Evolutionary conservation across 2,113 vertebrate genomes (phyloP).

Genomic region (Hoplias malabaricus): DNA sequence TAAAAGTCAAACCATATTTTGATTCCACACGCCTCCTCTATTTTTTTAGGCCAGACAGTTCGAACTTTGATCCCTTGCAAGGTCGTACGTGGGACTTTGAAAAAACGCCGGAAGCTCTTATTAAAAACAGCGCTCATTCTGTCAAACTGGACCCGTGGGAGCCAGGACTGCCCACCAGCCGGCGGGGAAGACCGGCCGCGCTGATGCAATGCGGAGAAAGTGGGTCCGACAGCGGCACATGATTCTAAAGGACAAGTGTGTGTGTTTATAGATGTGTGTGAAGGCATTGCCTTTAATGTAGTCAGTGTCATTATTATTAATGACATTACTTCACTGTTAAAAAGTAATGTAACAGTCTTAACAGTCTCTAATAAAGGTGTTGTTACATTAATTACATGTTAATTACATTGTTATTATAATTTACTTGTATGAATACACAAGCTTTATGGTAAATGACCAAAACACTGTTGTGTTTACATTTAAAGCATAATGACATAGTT

Average conservation of each 20-base stretch:
- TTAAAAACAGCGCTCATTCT: not conserved
- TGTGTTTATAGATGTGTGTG: not conserved
- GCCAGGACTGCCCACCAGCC: not conserved
- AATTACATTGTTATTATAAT: too few relatives aligned
- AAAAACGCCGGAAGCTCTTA: not conserved
- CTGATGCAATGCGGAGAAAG: slow-evolving; percentile 42
- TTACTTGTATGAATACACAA: too few relatives aligned
- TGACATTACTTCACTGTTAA: too few relatives aligned
- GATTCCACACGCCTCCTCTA: not conserved
- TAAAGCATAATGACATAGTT: too few relatives aligned
- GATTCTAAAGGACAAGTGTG: slow-evolving; percentile 20
- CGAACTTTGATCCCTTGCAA: not conserved
- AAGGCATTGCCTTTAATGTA: too few relatives aligned
- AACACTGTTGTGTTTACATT: too few relatives aligned
- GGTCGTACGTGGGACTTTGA: not conserved
- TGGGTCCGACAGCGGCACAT: slow-evolving; percentile 9
- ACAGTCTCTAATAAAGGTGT: too few relatives aligned
- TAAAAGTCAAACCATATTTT: not conserved
- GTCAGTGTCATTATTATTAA: too few relatives aligned
- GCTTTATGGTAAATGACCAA: too few relatives aligned
- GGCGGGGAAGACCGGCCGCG: not conserved
- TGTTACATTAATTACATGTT: too few relatives aligned
- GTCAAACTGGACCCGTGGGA: not conserved
- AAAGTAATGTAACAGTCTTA: too few relatives aligned
- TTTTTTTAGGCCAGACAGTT: not conserved